Evolutionary conservation across 92 coral and sea anemone genomes (phyloP), one percentile per base, ranked within the genome.

Genomic region (Metridium senile): DNA sequence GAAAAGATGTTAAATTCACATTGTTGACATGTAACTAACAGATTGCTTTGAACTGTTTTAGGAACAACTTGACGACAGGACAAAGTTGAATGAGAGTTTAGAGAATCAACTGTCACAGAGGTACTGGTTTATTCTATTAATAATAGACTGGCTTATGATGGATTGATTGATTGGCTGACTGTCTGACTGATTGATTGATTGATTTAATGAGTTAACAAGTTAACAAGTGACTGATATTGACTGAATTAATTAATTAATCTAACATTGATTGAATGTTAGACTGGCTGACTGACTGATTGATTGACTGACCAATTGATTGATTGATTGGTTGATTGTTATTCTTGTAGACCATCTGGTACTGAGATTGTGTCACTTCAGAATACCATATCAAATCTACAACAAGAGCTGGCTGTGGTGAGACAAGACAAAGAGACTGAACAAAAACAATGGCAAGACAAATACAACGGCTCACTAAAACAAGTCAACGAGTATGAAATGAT

Each of bases 41-140:
- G 3, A 3, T 54, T 54, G 59, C 23, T 54, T 54, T 13, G 17
- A 54, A 54, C 59, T 4, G 13, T 69, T 84, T 33, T 54, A 94
- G 98, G 95, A 84, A 63, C 91, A 94, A 57, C 77, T 94, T 57
- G 88, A 89, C 19, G 95, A 92, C 52, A 94, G 86, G 79, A 79
- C 70, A 23, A 87, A 86, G 58, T 66, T 93, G 16, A 89, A 83
- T 46, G 90, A 81, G 70, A 88, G 87, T 56, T 82, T 94, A 22
- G 95, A 91, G 75, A 83, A 81, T 26, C 93, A 92, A 58, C 78
- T 94, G 8, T 80, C 88, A 20, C 93, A 92, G 83, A 94, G 98
- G 98, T 94, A 45, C 62, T 77, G 18, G 1, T 13, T 45, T 45
- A 33, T 66, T n/a, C 1, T 62, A 29, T 27, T 19, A 28, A 9